A percentile compares a stretch with the other conserved stretches of the same genome.
Evolutionary conservation across 2,888 invertebrate genomes (phyloP).

Genomic region (Phanerotoma sp.): DNA sequence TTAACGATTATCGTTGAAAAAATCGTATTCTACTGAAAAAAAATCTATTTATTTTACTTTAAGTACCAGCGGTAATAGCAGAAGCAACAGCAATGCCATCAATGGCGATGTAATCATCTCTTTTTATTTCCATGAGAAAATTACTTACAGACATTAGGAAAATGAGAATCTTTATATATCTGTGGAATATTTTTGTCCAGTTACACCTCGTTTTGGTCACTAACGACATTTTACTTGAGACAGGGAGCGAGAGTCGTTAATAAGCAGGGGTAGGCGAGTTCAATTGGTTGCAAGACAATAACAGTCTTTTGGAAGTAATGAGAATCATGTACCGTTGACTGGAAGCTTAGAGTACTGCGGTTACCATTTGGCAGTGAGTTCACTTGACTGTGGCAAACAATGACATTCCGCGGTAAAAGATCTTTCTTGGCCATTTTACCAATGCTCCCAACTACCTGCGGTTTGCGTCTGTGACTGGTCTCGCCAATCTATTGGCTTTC

Average conservation of each 20-base stretch:
- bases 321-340: conserved; percentile 17
- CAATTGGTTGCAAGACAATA: conserved; percentile 10
- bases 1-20: too few relatives aligned
- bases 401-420: conserved; percentile 25
- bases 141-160: background rate
- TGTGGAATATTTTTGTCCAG: background rate
- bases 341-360: conserved; percentile 6
- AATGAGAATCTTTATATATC: background rate
- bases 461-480: conserved; percentile 1
- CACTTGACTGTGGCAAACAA: conserved; percentile 17
- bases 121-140: too few relatives aligned
- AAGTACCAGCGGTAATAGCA: too few relatives aligned
- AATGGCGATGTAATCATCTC: too few relatives aligned
- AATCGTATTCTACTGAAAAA: too few relatives aligned
- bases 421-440: conserved; percentile 9
- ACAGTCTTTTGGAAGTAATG: conserved; percentile 10
- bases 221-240: background rate
- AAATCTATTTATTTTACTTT: too few relatives aligned
- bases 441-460: conserved; percentile 4
- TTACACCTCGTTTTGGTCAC: conserved; percentile 1
- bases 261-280: conserved; percentile 2
- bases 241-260: conserved; percentile 7
- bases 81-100: too few relatives aligned
- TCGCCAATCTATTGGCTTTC: background rate
- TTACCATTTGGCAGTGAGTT: conserved; percentile 3